These are phyloP conservation scores for Poecilia velifera DNA, from an alignment of 2,797 vertebrate genomes.

Conservation along the genomic window DNA sequence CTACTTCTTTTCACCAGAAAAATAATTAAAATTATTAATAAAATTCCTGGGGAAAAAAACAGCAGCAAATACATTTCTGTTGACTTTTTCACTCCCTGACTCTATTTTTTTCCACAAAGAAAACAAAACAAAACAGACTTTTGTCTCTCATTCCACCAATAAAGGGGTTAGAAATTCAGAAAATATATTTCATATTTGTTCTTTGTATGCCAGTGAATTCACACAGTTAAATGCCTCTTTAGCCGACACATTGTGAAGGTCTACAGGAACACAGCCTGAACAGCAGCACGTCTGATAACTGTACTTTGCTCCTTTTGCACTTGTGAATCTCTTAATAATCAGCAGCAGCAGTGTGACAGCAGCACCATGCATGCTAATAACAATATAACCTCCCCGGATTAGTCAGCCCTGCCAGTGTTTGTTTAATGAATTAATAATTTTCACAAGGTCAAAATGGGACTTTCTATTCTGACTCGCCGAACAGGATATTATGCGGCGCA, in stretches of 20 bases:
- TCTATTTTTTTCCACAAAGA: too few relatives aligned
- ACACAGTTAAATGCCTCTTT: background rate
- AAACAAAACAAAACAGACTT: background rate
- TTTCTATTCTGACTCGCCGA: slow-evolving; percentile 31
- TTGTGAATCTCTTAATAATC: slow-evolving; percentile 47
- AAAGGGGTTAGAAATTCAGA: background rate
- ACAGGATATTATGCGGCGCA: slow-evolving; percentile 23
- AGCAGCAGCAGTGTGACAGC: slow-evolving; percentile 34
- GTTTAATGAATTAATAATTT: slow-evolving; percentile 61
- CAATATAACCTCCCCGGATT: slow-evolving; percentile 61
- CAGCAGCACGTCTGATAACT: slow-evolving; percentile 12
- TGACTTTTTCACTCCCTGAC: background rate
- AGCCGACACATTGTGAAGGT: background rate
- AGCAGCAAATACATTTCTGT: background rate
- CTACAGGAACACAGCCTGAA: background rate
- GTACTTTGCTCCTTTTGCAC: slow-evolving; percentile 25
- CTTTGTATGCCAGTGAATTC: background rate
- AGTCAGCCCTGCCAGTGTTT: slow-evolving; percentile 40
- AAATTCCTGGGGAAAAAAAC: background rate
- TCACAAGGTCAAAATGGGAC: slow-evolving; percentile 33
- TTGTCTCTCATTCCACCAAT: background rate
- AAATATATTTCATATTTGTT: background rate
- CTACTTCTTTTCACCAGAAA: background rate
- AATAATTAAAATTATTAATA: too few relatives aligned
- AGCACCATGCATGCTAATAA: slow-evolving; percentile 48